A percentile compares a stretch with the other conserved stretches of the same genome.
These are phyloP conservation scores for Aurelia coerulea DNA, from an alignment of 30 jellyfish, hydroid and myxozoan species.

Conservation along the genomic window DNA sequence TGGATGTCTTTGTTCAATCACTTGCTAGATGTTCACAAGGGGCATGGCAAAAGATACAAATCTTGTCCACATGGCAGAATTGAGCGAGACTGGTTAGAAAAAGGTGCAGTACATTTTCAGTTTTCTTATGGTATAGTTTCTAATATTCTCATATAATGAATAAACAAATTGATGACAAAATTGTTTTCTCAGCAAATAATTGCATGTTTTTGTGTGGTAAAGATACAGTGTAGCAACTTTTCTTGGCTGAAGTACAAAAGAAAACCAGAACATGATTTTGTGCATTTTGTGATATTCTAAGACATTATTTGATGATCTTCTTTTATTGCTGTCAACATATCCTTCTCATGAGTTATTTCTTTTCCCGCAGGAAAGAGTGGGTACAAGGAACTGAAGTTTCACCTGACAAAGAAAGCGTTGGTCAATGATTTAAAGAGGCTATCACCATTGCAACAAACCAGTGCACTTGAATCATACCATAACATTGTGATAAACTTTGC, in stretches of 20 bases:
- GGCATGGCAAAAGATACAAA: slow-evolving; percentile 16
- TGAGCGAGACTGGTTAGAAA: slow-evolving; percentile 25
- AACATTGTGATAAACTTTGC: slow-evolving; percentile 30
- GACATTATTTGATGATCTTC: too few species aligned
- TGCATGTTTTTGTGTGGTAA: too few species aligned
- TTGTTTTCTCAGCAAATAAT: too few species aligned
- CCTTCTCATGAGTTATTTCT: too few species aligned
- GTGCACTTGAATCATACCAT: slow-evolving; percentile 25
- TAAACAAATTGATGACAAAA: too few species aligned
- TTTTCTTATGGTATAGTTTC: not conserved
- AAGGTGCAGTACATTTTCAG: not conserved
- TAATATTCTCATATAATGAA: too few species aligned
- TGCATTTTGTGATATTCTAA: too few species aligned
- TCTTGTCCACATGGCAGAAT: slow-evolving; percentile 18
- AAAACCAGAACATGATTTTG: too few species aligned
- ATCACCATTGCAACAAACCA: slow-evolving; percentile 15
- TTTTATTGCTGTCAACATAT: too few species aligned
- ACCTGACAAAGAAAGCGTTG: not conserved
- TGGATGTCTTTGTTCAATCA: slow-evolving; percentile 16
- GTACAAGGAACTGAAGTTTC: slow-evolving; percentile 9
- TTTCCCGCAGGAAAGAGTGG: slow-evolving; percentile 8
- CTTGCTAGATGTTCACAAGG: slow-evolving; percentile 1
- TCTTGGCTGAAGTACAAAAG: too few species aligned
- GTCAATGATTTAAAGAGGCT: slow-evolving; percentile 10
- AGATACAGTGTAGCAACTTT: too few species aligned